Evolutionary conservation across 2,888 invertebrate species (phyloP).

Genomic region (Aspidapion aeneum): DNA sequence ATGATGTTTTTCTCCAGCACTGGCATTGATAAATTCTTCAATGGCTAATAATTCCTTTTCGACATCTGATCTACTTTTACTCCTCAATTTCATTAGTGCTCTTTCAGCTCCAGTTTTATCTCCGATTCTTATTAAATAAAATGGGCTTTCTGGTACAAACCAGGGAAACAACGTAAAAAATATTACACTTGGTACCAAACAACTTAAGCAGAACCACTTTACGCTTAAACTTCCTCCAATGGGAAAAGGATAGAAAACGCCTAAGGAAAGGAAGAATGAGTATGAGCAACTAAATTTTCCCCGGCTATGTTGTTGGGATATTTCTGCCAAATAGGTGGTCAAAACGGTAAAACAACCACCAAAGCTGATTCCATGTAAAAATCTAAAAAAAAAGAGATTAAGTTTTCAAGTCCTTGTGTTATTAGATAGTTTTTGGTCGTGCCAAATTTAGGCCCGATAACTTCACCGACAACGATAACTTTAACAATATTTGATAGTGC

Average conservation of each 20-base stretch:
- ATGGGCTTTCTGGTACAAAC: neutral
- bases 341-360: constrained; percentile 68
- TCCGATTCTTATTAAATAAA: neutral
- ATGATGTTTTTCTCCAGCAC: neutral
- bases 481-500: too few relatives aligned
- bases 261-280: constrained; percentile 26
- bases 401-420: too few relatives aligned
- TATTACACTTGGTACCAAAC: neutral
- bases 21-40: neutral
- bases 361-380: constrained; percentile 60
- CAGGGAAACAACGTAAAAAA: neutral
- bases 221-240: constrained; percentile 32
- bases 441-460: too few relatives aligned
- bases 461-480: too few relatives aligned
- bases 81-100: neutral
- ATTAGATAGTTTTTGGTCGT: too few relatives aligned
- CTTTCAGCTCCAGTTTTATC: neutral
- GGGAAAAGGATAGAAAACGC: constrained; percentile 29
- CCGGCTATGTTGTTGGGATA: constrained; percentile 72
- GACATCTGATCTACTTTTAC: neutral
- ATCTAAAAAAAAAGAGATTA: constrained; percentile 37
- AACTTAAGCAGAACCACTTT: neutral
- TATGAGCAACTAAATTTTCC: constrained; percentile 63
- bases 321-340: constrained; percentile 85
- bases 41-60: neutral